phyloP scores from a whole-genome alignment of 2,888 invertebrate genomes.

The Orthonychiurus folsomi region DNA sequence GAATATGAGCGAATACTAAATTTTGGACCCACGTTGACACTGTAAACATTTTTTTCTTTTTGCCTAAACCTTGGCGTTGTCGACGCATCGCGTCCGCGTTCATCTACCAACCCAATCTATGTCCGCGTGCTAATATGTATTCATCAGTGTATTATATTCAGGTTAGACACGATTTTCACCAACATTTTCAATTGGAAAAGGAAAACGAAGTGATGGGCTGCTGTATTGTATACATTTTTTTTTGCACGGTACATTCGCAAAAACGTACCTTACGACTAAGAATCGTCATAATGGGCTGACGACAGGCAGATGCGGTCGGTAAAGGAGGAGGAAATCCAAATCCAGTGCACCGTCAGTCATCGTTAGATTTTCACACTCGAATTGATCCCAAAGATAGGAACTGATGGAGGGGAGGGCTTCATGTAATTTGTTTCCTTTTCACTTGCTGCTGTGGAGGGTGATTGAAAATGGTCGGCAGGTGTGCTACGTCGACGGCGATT shows the following conservation, averaged over 20 bases:
- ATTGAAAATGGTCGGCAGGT: too few relatives aligned
- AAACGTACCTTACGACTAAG: too few relatives aligned
- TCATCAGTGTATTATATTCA: constrained; percentile 1
- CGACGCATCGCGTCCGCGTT: too few relatives aligned
- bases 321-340: too few relatives aligned
- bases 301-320: too few relatives aligned
- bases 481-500: too few relatives aligned
- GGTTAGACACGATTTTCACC: constrained; percentile 1
- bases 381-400: background rate
- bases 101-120: background rate
- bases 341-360: background rate
- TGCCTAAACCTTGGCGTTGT: background rate
- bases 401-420: too few relatives aligned
- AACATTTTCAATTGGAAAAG: background rate
- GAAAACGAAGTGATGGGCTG: too few relatives aligned
- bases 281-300: too few relatives aligned
- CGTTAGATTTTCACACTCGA: background rate
- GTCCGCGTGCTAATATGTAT: background rate
- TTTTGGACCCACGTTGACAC: background rate
- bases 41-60: background rate
- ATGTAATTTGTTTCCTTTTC: too few relatives aligned
- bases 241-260: too few relatives aligned
- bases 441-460: background rate
- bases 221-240: too few relatives aligned
- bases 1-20: background rate